A percentile compares a stretch with the other conserved stretches of the same genome.
phyloP scores from a whole-genome alignment of 2,888 invertebrate species.

The Limnephilus lunatus region DNA sequence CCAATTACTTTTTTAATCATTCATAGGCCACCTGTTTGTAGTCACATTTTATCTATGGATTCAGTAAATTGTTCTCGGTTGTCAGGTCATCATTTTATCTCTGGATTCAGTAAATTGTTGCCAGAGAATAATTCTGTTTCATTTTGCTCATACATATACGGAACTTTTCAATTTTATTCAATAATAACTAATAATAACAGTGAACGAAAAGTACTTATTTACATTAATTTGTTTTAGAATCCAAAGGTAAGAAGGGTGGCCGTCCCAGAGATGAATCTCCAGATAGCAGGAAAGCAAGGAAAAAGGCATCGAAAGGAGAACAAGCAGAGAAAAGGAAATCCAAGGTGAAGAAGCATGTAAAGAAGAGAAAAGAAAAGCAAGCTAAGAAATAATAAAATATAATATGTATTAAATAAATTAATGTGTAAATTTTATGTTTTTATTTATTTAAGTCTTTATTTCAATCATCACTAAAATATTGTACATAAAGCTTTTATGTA shows the following conservation, averaged over 20 bases:
- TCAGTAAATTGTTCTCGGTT: too few relatives aligned
- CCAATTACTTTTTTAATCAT: too few relatives aligned
- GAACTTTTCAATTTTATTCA: too few relatives aligned
- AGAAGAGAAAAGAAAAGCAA: conserved; percentile 89
- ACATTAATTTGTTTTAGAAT: conserved; percentile 67
- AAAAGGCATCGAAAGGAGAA: conserved; percentile 91
- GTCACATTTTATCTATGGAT: background rate
- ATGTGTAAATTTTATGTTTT: background rate
- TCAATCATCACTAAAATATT: background rate
- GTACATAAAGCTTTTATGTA: background rate
- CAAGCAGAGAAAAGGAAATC: conserved; percentile 92
- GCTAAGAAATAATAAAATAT: conserved; percentile 71
- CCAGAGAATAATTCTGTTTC: too few relatives aligned
- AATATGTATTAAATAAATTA: background rate
- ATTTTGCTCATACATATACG: too few relatives aligned
- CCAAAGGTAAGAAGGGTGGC: conserved; percentile 70
- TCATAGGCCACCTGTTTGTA: background rate
- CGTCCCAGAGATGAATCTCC: conserved; percentile 89
- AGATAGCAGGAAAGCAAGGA: conserved; percentile 89
- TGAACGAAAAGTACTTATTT: background rate
- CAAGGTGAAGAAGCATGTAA: conserved; percentile 95
- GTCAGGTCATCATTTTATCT: too few relatives aligned
- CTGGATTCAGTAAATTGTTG: too few relatives aligned
- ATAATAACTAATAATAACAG: too few relatives aligned
- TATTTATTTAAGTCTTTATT: background rate